These are phyloP conservation scores for Himalopsyche kuldschensis DNA, from an alignment of 2,888 invertebrate species.

Conservation along the genomic window DNA sequence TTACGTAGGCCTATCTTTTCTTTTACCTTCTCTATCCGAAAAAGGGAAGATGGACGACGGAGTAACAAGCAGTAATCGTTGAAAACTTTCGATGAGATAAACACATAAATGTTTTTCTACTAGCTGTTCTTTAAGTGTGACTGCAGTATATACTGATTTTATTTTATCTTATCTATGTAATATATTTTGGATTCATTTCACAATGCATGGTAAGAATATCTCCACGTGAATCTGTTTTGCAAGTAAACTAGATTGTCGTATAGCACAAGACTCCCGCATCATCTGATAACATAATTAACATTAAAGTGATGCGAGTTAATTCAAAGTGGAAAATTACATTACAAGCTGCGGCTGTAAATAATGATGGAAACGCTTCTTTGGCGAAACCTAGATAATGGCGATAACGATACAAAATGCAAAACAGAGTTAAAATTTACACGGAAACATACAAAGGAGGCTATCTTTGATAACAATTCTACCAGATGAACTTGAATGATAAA, in stretches of 20 bases:
- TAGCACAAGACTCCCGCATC: not conserved
- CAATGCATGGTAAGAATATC: not conserved
- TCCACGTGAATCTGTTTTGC: not conserved
- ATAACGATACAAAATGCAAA: not conserved
- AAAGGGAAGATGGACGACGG: too few relatives aligned
- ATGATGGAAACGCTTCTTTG: conserved; percentile 4
- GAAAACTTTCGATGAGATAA: too few relatives aligned
- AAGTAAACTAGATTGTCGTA: not conserved
- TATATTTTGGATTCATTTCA: not conserved
- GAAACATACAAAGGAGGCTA: not conserved
- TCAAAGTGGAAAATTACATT: conserved; percentile 38
- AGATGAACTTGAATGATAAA: not conserved
- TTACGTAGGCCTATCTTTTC: too few relatives aligned
- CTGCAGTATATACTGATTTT: too few relatives aligned
- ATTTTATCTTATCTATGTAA: not conserved
- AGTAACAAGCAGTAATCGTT: too few relatives aligned
- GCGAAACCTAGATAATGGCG: not conserved
- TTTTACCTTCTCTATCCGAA: too few relatives aligned
- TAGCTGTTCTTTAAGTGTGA: too few relatives aligned
- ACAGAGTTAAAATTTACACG: not conserved
- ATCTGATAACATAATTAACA: not conserved
- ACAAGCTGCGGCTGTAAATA: not conserved
- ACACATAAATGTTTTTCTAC: too few relatives aligned
- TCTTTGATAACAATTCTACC: not conserved
- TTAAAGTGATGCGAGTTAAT: conserved; percentile 11